Base-by-base conservation (phyloP, 1,140 invertebrate species). In the Plectrocnemia conspersa region DNA sequence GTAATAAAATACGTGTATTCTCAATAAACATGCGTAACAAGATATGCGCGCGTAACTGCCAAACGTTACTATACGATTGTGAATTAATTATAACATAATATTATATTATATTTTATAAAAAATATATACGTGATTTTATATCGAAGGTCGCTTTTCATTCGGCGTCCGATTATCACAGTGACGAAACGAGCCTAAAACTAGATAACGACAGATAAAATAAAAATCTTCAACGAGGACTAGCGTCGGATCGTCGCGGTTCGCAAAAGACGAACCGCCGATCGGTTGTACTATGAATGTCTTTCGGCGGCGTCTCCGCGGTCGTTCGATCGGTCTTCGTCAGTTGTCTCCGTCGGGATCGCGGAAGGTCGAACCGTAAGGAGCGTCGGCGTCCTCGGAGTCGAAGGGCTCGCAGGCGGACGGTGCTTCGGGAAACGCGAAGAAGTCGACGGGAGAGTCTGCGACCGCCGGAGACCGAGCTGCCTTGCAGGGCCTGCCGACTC, bases 101-200 rank as follows among this genome's bases (percentile, higher is more conserved):
- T 22, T n/a, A 3, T 49, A 19, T 49, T n/a, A 32, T 32, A 41
- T 2, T 18, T 23, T 21, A 7, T 22, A 24, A 19, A 10, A 16
- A 27, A 40, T 38, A 33, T 44, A 40, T 29, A 19, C 23, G 23
- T 40, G 38, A 44, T 53, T 22, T 42, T 44, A 32, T 50, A 16
- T n/a, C n/a, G n/a, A n/a, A n/a, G 27, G 27, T 29, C 27, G 27
- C 7, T 11, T 18, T 6, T 11, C 19, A 36, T 11, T 3, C 7
- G 27, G n/a, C 27, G 7, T 32, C 7, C 11, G 16, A 49, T 36
- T 59, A 60, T 56, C 58, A 60, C 54, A 59, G 58, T 46, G 52
- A 56, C 23, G 48, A 57, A 61, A 56, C 59, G 57, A 56, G 25
- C 54, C 59, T 61, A 61, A 54, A 61, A 61, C 59, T 61, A 61